Evolutionary conservation across 2,113 vertebrate species (phyloP), one percentile per base, ranked within the genome.

Genomic region (Hylia prasina): DNA sequence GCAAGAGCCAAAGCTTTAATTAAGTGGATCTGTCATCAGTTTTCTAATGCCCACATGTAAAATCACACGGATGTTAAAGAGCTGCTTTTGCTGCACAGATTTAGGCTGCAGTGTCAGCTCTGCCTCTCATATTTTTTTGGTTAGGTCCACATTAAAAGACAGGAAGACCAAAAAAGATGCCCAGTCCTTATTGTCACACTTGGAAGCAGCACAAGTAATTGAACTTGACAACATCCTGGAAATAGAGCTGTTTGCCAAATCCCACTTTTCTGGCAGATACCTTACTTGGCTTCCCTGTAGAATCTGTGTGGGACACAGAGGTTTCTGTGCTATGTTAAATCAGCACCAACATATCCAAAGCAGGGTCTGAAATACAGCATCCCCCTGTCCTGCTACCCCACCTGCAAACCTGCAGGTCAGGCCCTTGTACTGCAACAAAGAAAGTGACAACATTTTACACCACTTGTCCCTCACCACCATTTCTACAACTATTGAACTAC

Each of bases 31-130:
- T 93, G 48, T 54, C 60, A 69, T 19, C 13, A 1, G 13, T 63
- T 87, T 91, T 78, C 47, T 76, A 84, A 84, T 57, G 65, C 14
- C 17, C 22, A 33, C 2, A 7, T 28, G 21, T 63, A 80, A 80
- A 70, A 80, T n/a, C 63, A 42, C 25, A 44, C 0, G 0, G 56
- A 30, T 6, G 0, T 54, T 58, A 35, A 66, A 66, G 44, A 73
- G 77, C 56, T 71, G 64, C 54, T 93, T 86, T 73, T 30, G 3
- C 50, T 45, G 25, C 68, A n/a, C 6, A 60, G 39, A n/a, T 48
- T 31, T 31, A 77, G 50, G 69, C 60, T 78, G 19, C 5, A 1
- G 22, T 16, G 30, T 48, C 2, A 11, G 60, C 47, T 78, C 65
- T 75, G 40, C 17, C 45, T 27, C 1, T 3, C 21, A 8, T n/a